phyloP scores from a whole-genome alignment of 2,797 vertebrate genomes.

The Acipenser transmontanus region DNA sequence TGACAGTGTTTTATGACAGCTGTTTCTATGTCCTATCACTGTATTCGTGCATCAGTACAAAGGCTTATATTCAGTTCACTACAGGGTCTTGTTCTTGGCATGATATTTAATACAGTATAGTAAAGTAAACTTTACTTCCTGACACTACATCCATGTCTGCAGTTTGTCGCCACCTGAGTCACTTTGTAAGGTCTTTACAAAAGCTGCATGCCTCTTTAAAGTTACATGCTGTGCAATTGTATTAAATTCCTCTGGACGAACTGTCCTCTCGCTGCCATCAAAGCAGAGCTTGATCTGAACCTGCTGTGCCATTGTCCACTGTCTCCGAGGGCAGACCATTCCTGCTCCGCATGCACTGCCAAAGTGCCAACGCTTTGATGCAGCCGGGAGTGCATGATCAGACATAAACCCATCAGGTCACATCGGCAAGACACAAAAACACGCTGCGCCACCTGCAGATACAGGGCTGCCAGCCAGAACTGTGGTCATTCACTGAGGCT shows the following conservation, averaged over 20 bases:
- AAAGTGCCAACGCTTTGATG: slow-evolving; percentile 38
- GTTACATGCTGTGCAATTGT: slow-evolving; percentile 55
- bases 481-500: slow-evolving; percentile 36
- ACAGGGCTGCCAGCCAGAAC: slow-evolving; percentile 36
- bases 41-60: too few relatives aligned
- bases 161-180: slow-evolving; percentile 7
- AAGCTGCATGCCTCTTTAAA: slow-evolving; percentile 30
- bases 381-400: slow-evolving; percentile 46
- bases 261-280: slow-evolving; percentile 43
- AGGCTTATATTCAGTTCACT: neutral
- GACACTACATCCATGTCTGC: slow-evolving; percentile 13
- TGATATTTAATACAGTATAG: slow-evolving; percentile 9
- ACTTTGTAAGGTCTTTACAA: slow-evolving; percentile 18
- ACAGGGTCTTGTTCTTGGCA: slow-evolving; percentile 10
- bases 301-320: slow-evolving; percentile 53
- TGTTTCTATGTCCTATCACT: too few relatives aligned
- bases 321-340: slow-evolving; percentile 41
- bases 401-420: slow-evolving; percentile 29
- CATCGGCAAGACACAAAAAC: neutral
- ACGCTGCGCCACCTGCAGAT: slow-evolving; percentile 39
- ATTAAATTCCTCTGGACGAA: slow-evolving; percentile 15
- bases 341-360: slow-evolving; percentile 32
- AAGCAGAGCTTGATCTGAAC: slow-evolving; percentile 38
- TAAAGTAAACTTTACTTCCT: slow-evolving; percentile 10
- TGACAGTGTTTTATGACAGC: too few relatives aligned